These are phyloP conservation scores for Gallinago nigripennis DNA, from an alignment of 2,797 vertebrate species.

Conservation along the genomic window DNA sequence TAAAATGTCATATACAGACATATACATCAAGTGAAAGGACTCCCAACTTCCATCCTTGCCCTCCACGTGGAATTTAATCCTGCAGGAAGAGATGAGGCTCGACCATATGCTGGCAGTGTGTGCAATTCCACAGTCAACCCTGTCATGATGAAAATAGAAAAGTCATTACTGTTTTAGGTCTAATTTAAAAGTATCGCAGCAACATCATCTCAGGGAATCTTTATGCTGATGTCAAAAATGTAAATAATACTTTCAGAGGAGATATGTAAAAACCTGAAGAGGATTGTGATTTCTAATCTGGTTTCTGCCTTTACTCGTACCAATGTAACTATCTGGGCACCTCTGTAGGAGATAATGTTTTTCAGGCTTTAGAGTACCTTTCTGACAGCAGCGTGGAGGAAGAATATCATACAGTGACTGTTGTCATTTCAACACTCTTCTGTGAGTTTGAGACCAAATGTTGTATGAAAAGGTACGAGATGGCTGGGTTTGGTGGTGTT, in stretches of 20 bases:
- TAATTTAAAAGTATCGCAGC: not conserved
- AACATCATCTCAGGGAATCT: not conserved
- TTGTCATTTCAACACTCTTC: not conserved
- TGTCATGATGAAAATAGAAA: not conserved
- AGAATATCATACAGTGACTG: not conserved
- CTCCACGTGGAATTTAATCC: constrained; percentile 8
- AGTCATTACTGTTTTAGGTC: not conserved
- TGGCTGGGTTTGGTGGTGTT: not conserved
- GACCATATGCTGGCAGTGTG: constrained; percentile 5
- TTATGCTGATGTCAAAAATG: not conserved
- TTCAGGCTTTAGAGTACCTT: not conserved
- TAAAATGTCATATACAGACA: constrained; percentile 5
- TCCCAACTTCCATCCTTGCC: constrained; percentile 15
- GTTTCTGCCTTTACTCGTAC: not conserved
- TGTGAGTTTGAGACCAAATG: not conserved
- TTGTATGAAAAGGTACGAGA: not conserved
- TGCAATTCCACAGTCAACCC: not conserved
- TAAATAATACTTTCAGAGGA: not conserved
- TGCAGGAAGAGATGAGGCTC: constrained; percentile 2
- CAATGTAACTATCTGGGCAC: not conserved
- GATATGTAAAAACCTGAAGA: not conserved
- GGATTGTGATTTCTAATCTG: not conserved
- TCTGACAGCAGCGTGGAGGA: not conserved
- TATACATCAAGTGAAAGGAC: not conserved
- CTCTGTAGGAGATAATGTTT: not conserved